Evolutionary conservation across 2,113 vertebrate genomes (phyloP).

Genomic region (Artemisiospiza belli): DNA sequence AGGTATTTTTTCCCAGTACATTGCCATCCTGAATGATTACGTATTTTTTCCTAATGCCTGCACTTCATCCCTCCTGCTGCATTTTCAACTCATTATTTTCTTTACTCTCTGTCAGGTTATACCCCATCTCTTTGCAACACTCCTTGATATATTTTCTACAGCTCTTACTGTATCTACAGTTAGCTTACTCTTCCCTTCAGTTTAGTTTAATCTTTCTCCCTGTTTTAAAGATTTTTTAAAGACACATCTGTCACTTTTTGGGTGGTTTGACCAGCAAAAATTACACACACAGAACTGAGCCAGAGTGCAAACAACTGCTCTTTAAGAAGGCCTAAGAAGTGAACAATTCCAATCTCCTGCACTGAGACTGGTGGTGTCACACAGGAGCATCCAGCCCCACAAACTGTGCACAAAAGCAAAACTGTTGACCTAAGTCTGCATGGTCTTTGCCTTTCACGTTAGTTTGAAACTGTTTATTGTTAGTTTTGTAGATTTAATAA

Average conservation of each 20-base stretch:
- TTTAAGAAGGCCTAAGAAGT: background rate
- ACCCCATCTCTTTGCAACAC: background rate
- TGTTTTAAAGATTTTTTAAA: background rate
- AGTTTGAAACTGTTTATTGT: background rate
- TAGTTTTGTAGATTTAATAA: background rate
- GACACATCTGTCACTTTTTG: background rate
- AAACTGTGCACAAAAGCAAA: background rate
- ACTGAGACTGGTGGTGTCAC: accelerated
- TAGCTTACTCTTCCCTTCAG: background rate
- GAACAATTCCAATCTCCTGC: background rate
- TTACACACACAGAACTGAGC: background rate
- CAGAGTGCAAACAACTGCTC: background rate
- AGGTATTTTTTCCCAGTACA: background rate
- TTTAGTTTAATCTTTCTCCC: background rate
- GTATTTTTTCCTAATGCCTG: background rate
- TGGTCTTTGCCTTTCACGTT: background rate
- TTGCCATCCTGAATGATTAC: background rate
- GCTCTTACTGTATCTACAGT: background rate
- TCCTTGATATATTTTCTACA: background rate
- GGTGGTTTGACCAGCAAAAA: background rate
- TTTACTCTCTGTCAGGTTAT: background rate
- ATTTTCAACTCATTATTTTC: background rate
- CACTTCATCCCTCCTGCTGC: background rate
- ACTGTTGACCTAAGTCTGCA: background rate
- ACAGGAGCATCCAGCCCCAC: background rate